These are phyloP conservation scores for Gasteruption jaculator DNA, from an alignment of 2,888 invertebrate genomes.

Conservation along the genomic window DNA sequence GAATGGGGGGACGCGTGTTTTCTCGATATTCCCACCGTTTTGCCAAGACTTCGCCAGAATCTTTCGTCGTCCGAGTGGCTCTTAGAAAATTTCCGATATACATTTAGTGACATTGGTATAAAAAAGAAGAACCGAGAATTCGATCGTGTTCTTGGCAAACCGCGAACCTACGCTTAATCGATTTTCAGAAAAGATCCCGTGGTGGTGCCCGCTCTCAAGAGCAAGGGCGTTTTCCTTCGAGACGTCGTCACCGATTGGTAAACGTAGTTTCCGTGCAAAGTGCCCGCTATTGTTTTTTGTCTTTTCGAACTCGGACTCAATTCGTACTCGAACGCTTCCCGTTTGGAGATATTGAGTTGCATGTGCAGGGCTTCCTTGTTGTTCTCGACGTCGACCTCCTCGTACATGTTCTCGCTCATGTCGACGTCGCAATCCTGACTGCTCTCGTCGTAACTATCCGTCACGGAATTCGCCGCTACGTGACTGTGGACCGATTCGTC, in stretches of 20 bases:
- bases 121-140: constrained; percentile 2
- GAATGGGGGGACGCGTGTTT: too few species aligned
- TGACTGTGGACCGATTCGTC: constrained; percentile 48
- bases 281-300: constrained; percentile 42
- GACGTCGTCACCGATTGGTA: constrained; percentile 44
- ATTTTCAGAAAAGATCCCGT: constrained; percentile 42
- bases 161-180: constrained; percentile 32
- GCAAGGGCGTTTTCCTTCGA: constrained; percentile 45
- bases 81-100: too few species aligned
- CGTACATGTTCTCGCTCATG: constrained; percentile 68
- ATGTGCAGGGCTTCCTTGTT: constrained; percentile 59
- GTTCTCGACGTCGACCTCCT: constrained; percentile 70
- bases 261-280: constrained; percentile 44
- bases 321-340: constrained; percentile 38
- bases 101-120: constrained; percentile 5
- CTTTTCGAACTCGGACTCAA: constrained; percentile 39
- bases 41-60: too few species aligned
- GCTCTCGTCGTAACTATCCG: constrained; percentile 47
- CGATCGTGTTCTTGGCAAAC: too few species aligned
- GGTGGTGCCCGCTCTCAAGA: constrained; percentile 36
- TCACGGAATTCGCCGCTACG: constrained; percentile 51
- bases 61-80: too few species aligned
- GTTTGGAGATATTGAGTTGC: constrained; percentile 51
- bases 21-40: too few species aligned
- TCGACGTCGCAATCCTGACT: constrained; percentile 48